These are phyloP conservation scores for Hexactinellida sp. DNA, from an alignment of 37 sponge, comb jelly and placozoan genomes.

Conservation along the genomic window DNA sequence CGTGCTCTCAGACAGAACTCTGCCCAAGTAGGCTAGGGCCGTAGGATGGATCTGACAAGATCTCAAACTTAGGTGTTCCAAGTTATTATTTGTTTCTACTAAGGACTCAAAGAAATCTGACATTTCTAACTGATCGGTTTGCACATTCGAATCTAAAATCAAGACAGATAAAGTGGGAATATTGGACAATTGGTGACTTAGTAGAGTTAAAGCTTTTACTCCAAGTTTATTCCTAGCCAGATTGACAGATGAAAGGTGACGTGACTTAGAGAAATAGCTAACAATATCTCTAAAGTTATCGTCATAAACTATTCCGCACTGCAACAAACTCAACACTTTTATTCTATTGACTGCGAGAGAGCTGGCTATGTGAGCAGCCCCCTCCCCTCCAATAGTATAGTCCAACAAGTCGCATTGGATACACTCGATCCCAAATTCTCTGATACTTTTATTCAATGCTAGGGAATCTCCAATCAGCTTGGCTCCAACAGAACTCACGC, in stretches of 20 bases:
- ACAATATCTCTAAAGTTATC: neutral
- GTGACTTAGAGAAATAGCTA: neutral
- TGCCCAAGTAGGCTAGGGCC: neutral
- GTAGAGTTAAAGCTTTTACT: neutral
- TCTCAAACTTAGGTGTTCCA: neutral
- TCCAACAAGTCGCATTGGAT: conserved; percentile 7
- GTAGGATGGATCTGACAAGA: conserved; percentile 13
- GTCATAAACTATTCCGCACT: neutral
- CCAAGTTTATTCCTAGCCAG: neutral
- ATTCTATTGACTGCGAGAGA: neutral
- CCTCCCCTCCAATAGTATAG: neutral
- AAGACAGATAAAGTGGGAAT: neutral
- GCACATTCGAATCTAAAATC: conserved; percentile 12
- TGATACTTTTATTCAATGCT: neutral
- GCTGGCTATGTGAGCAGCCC: neutral
- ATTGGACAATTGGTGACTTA: neutral
- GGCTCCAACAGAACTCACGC: neutral
- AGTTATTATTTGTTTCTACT: neutral
- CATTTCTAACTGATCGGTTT: neutral
- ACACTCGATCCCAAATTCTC: neutral
- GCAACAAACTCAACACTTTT: neutral
- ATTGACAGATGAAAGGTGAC: neutral
- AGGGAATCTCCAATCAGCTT: neutral
- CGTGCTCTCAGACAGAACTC: neutral
- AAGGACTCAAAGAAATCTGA: neutral